phyloP scores from a whole-genome alignment of 2,797 vertebrate genomes.

The Alectoris magna region DNA sequence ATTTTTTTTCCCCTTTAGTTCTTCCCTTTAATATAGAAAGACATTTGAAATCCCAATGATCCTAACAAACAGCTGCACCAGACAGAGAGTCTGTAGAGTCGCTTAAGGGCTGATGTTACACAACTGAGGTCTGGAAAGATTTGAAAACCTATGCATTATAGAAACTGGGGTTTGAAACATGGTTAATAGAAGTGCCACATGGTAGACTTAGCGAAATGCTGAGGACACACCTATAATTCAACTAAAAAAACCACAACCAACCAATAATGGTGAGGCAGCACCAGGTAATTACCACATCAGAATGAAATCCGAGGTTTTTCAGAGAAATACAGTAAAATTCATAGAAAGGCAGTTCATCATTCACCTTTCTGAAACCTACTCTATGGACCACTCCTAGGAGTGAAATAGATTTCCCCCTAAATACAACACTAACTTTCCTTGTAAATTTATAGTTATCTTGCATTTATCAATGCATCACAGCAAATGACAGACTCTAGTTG shows the following conservation, averaged over 20 bases:
- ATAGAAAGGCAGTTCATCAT: not conserved
- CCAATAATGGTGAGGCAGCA: not conserved
- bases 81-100: not conserved
- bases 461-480: not conserved
- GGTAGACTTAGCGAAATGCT: constrained; percentile 14
- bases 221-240: not conserved
- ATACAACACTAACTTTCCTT: not conserved
- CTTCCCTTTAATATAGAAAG: constrained; percentile 53
- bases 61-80: constrained; percentile 27
- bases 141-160: constrained; percentile 19
- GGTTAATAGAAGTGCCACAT: not conserved
- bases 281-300: rapidly evolving
- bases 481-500: not conserved
- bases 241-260: not conserved
- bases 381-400: not conserved
- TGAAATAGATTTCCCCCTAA: not conserved
- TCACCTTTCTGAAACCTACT: not conserved
- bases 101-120: constrained; percentile 58
- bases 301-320: not conserved
- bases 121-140: constrained; percentile 37
- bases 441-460: not conserved
- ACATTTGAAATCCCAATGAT: constrained; percentile 57
- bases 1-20: constrained; percentile 60
- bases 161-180: constrained; percentile 13
- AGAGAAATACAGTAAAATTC: not conserved